A percentile compares a stretch with the other conserved stretches of the same genome.
phyloP scores from a whole-genome alignment of 2,888 invertebrate species.

The Bhutanitis thaidina region DNA sequence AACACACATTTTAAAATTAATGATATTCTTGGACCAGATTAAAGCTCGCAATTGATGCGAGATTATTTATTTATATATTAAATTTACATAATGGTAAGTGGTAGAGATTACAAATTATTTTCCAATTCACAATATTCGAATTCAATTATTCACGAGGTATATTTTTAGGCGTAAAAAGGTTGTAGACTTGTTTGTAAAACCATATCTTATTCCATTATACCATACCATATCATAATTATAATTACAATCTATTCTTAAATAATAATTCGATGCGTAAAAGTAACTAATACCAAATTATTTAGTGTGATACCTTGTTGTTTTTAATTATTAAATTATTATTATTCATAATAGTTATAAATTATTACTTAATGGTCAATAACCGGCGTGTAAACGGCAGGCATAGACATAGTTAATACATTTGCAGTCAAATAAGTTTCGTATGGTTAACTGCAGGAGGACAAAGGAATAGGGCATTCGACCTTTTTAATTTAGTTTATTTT shows the following conservation, averaged over 20 bases:
- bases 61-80: constrained; percentile 16
- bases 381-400: not conserved
- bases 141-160: constrained; percentile 17
- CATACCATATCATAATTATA: constrained; percentile 33
- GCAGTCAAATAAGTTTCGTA: not conserved
- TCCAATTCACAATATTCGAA: constrained; percentile 20
- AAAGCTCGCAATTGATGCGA: not conserved
- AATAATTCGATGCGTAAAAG: constrained; percentile 24
- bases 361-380: constrained; percentile 2
- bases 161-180: constrained; percentile 10
- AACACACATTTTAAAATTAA: constrained; percentile 29
- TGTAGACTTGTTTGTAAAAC: constrained; percentile 46
- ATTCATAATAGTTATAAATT: constrained; percentile 5
- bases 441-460: not conserved
- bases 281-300: constrained; percentile 14
- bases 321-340: constrained; percentile 1
- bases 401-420: not conserved
- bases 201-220: too few species aligned
- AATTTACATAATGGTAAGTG: not conserved
- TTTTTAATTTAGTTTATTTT: not conserved
- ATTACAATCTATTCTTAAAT: constrained; percentile 31
- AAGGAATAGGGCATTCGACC: not conserved
- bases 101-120: constrained; percentile 21
- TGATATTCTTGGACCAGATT: constrained; percentile 35
- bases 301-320: not conserved